Conservation (phyloP, 2,113 vertebrate genomes). For the Glaucidium brasilianum region DNA sequence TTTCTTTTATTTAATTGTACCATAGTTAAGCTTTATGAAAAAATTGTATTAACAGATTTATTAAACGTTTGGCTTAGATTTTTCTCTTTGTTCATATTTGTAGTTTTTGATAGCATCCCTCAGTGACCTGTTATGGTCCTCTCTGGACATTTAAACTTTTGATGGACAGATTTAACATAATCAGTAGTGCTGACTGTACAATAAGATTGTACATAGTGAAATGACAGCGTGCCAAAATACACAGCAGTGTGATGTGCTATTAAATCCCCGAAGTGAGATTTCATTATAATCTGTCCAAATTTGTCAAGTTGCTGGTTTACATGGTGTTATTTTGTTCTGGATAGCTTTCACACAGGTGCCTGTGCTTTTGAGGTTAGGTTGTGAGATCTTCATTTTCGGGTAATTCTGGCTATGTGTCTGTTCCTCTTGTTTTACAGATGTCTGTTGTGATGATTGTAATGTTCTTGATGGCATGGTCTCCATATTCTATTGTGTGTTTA, state of each 20-base stretch:
- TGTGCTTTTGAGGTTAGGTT: not conserved
- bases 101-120: not conserved
- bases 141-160: not conserved
- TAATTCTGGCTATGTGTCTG: not conserved
- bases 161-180: not conserved
- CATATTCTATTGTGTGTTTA: slow-evolving; percentile 92
- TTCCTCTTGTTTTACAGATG: slow-evolving; percentile 82
- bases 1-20: not conserved
- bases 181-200: not conserved
- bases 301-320: not conserved
- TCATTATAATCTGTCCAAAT: not conserved
- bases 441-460: slow-evolving; percentile 94
- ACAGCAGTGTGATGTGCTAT: not conserved
- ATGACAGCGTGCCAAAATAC: not conserved
- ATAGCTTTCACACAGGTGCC: not conserved
- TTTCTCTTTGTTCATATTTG: not conserved
- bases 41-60: not conserved
- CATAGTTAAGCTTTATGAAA: not conserved
- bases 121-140: not conserved
- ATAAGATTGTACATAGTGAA: not conserved
- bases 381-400: not conserved
- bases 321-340: not conserved
- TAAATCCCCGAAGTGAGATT: not conserved
- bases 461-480: slow-evolving; percentile 97
- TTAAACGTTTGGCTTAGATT: not conserved